phyloP scores from a whole-genome alignment of 2,888 invertebrate species.

The Agriopis marginaria region DNA sequence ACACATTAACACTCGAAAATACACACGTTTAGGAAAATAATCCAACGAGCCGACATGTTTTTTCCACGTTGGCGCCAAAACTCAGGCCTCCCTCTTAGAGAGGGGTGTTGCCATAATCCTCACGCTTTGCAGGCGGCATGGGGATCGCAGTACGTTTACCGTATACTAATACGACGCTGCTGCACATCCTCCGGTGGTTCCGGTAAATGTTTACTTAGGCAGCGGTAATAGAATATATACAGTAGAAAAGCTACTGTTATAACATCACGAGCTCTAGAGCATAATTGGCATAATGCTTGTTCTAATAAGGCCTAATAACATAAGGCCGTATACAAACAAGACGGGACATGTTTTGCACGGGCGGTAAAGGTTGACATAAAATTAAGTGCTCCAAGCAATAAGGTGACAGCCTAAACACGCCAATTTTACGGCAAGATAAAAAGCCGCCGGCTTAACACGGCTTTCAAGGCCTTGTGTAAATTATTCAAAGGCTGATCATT shows the following conservation, averaged over 20 bases:
- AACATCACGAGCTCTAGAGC: background rate
- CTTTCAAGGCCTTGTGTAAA: constrained; percentile 25
- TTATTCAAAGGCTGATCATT: constrained; percentile 24
- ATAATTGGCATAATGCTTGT: background rate
- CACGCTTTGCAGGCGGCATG: no score
- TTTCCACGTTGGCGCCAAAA: no score
- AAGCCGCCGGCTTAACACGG: constrained; percentile 27
- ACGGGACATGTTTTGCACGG: constrained; percentile 8
- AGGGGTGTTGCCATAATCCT: no score
- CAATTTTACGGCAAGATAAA: constrained; percentile 48
- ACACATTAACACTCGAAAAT: no score
- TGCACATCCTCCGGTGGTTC: no score
- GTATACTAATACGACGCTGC: no score
- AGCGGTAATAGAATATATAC: no score
- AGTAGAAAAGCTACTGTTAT: background rate
- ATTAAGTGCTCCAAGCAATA: constrained; percentile 54
- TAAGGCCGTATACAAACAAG: constrained; percentile 14
- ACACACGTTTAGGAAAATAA: no score
- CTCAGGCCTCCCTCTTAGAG: no score
- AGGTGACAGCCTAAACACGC: constrained; percentile 39
- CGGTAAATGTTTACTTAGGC: no score
- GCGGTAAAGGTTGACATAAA: constrained; percentile 43
- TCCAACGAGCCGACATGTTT: no score
- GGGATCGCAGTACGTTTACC: no score
- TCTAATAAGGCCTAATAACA: constrained; percentile 22